Base-by-base conservation (phyloP, 2,113 vertebrate species). In the Alexandromys fortis region DNA sequence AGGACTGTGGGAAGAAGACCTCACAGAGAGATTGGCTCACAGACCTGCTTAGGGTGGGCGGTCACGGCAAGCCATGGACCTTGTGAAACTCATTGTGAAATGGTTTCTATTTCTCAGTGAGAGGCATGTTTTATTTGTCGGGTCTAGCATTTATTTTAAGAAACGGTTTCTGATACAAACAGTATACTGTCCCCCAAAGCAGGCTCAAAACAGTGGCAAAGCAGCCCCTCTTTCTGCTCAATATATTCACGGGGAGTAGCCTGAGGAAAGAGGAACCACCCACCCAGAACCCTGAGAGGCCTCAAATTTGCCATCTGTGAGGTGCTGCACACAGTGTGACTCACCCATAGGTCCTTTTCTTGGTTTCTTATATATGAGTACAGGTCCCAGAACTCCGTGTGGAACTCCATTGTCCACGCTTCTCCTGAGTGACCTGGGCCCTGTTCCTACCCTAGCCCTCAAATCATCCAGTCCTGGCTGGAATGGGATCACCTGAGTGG, bases 351-450 rank as follows among this genome's bases (percentile, higher is more conserved):
- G 3, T 45, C 14, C 21, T 45, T 87, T 87, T 73, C 79, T 28
- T 19, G 3, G 16, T 42, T 65, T 86, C 38, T 88, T 92, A 33
- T 22, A 10, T 67, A 93, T 77, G 5, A 79, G 91, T 7, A 87
- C 70, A 73, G 0, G 7, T 33, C 83, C n/a, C 79, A 89, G 89
- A 77, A 70, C 83, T 52, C 68, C 88, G 91, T 89, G 55, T 65
- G 81, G 88, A 13, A 49, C 55, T n/a, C 85, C 11, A 30, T 52
- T 52, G n/a, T 22, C n/a, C 1, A 26, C 19, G 16, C 19, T 45
- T 86, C n/a, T 47, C 26, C 55, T 91, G 28, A 67, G 5, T 79
- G 26, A 45, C n/a, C 35, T 10, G 10, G 30, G 49, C 26, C 12
- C 3, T 0, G 4, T 33, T 73, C 67, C 19, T 58, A 58, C 26